Base-by-base conservation (phyloP, 2,113 vertebrate species). In the Echinops telfairi region DNA sequence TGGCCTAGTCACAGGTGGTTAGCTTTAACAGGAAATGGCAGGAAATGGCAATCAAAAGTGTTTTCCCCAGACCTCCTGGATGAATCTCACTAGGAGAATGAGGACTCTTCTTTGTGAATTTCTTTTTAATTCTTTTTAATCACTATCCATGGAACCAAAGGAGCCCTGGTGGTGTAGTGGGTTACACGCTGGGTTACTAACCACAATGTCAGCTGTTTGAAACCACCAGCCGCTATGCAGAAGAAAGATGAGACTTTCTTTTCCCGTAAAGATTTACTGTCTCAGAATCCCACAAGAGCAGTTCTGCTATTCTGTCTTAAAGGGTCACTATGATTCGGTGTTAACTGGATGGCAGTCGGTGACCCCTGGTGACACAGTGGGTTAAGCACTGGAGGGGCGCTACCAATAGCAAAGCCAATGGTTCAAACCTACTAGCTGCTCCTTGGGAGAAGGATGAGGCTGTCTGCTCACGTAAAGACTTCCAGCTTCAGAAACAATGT, bases 41-140 rank as follows among this genome's bases (percentile, higher is more conserved):
- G 88, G n/a, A 80, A 76, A 53, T 8, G 36, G 31, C 66, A 70
- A 87, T n/a, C 16, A 66, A 91, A 43, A 80, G 53, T 40, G 29
- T 33, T 75, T 23, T 33, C 3, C 53, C 53, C 22, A 83, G 77
- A 5, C 57, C 31, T 27, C 17, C 43, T 60, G 66, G 58, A 19
- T 12, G 66, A 76, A 53, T 58, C 16, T 64, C 64, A 70, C 27
- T 31, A 33, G 53, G 62, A 91, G 20, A 70, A 43, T 38, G 25
- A 73, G 9, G 36, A 60, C 38, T 29, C 22, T 43, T 90, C 12
- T 53, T 11, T 53, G 47, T 53, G 47, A 53, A 7, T 10, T 53
- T 53, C 9, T 14, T 53, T 53, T 66, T 93, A 27, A 47, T 80
- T 77, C 73, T 68, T 57, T 82, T 85, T 38, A 94, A 68, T 91